phyloP scores from a whole-genome alignment of 2,797 vertebrate genomes.

The Aldrovandia affinis region DNA sequence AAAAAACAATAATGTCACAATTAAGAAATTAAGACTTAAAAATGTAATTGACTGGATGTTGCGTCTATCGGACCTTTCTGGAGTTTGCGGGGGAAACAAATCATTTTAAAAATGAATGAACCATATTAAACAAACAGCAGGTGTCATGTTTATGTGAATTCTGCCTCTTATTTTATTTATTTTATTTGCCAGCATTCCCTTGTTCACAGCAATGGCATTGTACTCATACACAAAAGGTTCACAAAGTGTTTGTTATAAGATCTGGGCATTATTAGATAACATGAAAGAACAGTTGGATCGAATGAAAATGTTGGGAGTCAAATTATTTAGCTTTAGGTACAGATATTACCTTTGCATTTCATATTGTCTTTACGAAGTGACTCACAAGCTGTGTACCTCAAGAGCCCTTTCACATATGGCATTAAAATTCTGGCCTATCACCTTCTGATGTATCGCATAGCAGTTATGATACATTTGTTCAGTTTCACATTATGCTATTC shows the following conservation, averaged over 20 bases:
- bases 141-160: slow-evolving; percentile 8
- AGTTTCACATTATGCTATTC: not conserved
- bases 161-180: not conserved
- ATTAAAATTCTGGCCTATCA: not conserved
- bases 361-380: not conserved
- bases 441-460: not conserved
- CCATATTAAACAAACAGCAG: slow-evolving; percentile 37
- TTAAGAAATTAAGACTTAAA: slow-evolving; percentile 69
- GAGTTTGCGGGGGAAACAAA: not conserved
- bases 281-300: not conserved
- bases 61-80: slow-evolving; percentile 31
- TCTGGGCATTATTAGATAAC: not conserved
- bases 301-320: not conserved
- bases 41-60: slow-evolving; percentile 55
- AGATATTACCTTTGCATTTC: slow-evolving; percentile 10
- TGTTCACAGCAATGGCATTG: not conserved
- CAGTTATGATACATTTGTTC: not conserved
- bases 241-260: not conserved
- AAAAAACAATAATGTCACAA: slow-evolving; percentile 66
- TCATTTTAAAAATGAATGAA: not conserved
- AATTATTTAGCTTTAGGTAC: not conserved
- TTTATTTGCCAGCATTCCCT: slow-evolving; percentile 8
- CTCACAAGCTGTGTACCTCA: not conserved
- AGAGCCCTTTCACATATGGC: slow-evolving; percentile 5
- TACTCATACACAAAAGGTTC: not conserved